These are phyloP conservation scores for Solenopsis fugax DNA, from an alignment of 1,140 invertebrate species.

Conservation along the genomic window DNA sequence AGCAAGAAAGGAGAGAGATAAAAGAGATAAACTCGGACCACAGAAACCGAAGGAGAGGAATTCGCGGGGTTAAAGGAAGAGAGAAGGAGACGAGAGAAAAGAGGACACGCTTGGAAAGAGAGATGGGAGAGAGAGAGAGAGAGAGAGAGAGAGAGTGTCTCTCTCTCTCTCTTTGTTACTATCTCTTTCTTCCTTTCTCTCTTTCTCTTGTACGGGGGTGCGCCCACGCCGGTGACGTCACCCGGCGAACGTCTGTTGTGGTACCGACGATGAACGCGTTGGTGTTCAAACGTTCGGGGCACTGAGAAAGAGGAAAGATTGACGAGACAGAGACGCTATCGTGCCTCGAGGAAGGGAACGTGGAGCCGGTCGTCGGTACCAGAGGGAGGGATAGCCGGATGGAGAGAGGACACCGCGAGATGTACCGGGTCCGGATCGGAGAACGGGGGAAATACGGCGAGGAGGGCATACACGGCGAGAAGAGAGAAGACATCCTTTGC, in stretches of 20 bases:
- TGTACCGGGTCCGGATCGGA: constrained; percentile 53
- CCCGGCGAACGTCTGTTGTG: constrained; percentile 81
- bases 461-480: constrained; percentile 9
- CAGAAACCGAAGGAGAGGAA: constrained; percentile 64
- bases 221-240: constrained; percentile 84
- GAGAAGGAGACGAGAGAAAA: constrained; percentile 31
- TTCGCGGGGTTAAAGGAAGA: constrained; percentile 48
- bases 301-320: constrained; percentile 55
- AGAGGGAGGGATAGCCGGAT: constrained; percentile 17
- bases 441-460: constrained; percentile 25
- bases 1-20: constrained; percentile 57
- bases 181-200: constrained; percentile 46
- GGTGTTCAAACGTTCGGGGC: constrained; percentile 66
- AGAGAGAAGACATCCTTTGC: constrained; percentile 57
- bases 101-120: constrained; percentile 14
- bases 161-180: constrained; percentile 6
- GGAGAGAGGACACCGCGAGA: constrained; percentile 59
- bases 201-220: constrained; percentile 80
- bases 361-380: constrained; percentile 44
- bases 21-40: constrained; percentile 59
- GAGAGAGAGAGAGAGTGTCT: background rate
- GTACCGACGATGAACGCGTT: constrained; percentile 78
- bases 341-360: constrained; percentile 68
- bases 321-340: constrained; percentile 50
- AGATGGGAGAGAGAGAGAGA: background rate